A percentile compares a stretch with the other conserved stretches of the same genome.
Conservation (phyloP, 2,113 vertebrate genomes). For the Psophia crepitans region DNA sequence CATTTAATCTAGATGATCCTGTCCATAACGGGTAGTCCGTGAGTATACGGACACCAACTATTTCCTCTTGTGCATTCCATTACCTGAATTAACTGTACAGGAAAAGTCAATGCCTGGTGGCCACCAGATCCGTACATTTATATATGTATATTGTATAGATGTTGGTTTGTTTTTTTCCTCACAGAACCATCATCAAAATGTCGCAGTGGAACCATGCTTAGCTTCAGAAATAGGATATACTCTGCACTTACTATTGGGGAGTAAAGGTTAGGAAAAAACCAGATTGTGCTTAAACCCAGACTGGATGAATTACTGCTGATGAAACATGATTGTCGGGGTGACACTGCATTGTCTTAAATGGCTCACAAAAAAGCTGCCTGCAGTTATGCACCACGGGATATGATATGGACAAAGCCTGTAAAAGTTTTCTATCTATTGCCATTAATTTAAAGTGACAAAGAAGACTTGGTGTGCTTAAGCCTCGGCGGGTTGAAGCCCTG, state of each 20-base stretch:
- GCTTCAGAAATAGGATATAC: neutral
- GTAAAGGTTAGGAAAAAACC: neutral
- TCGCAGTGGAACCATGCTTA: neutral
- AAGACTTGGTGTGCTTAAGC: neutral
- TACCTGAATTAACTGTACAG: neutral
- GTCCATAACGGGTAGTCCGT: neutral
- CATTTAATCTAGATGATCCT: neutral
- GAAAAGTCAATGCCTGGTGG: neutral
- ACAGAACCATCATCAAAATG: neutral
- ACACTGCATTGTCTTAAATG: neutral
- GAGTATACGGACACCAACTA: neutral
- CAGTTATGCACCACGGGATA: neutral
- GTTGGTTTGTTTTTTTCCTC: neutral
- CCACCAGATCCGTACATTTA: neutral
- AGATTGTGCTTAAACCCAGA: neutral
- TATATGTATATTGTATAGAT: neutral
- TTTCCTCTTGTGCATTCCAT: neutral
- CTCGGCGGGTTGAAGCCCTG: too few species aligned
- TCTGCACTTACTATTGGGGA: neutral
- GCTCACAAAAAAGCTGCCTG: neutral
- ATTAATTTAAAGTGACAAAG: neutral
- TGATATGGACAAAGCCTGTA: neutral
- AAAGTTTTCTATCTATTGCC: neutral
- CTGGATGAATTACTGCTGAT: neutral
- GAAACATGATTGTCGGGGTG: neutral